A percentile compares a stretch with the other conserved stretches of the same genome.
These are phyloP conservation scores for Orientallactaga sibirica DNA, from an alignment of 2,797 vertebrate genomes.

Conservation along the genomic window DNA sequence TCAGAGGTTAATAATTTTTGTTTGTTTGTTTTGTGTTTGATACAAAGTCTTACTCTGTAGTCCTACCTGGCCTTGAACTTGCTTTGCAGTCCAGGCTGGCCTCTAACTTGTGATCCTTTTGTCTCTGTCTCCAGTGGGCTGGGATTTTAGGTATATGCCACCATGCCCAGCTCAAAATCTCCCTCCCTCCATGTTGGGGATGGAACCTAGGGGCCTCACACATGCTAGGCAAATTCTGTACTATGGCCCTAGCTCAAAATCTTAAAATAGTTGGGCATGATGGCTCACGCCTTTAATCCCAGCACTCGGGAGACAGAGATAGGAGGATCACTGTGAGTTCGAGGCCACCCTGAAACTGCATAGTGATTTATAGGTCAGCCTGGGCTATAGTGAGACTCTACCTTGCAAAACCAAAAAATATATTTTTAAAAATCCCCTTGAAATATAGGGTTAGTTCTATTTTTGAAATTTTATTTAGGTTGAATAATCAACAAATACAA, in stretches of 20 bases:
- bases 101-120: background rate
- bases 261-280: no score
- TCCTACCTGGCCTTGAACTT: background rate
- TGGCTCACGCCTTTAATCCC: no score
- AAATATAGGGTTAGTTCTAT: background rate
- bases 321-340: no score
- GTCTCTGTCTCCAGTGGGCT: background rate
- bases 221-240: background rate
- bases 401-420: no score
- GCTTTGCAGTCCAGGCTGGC: background rate
- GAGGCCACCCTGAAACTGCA: no score
- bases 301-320: no score
- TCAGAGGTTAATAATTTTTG: background rate
- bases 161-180: background rate
- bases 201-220: background rate
- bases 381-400: no score
- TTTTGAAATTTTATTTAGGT: constrained; percentile 4
- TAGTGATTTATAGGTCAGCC: no score
- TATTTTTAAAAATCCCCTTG: background rate
- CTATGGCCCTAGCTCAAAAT: background rate
- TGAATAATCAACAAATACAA: background rate
- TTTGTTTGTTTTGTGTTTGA: background rate
- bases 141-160: background rate
- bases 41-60: background rate
- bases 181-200: background rate